Evolutionary conservation across 2,888 invertebrate species (phyloP), one percentile per base, ranked within the genome.

Genomic region (Entomobrya proxima): DNA sequence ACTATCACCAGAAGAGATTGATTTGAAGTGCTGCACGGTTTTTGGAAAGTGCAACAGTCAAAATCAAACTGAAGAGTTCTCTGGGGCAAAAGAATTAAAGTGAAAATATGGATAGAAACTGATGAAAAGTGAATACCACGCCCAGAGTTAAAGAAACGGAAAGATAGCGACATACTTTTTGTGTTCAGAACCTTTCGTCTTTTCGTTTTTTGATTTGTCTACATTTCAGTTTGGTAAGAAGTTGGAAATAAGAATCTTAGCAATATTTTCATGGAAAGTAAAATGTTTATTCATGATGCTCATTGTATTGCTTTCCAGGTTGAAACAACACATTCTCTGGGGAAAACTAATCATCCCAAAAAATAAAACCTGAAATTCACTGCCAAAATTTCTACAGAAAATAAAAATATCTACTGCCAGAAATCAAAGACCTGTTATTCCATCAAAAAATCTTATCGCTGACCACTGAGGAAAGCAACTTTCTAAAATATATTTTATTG

Each of bases 1-100:
- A 37, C 9, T 18, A 7, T 11, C 24, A 61, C 58, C 37, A 30
- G 40, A 40, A 61, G 80, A 80, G 72, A 80, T 80, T 79, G 77
- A 77, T 44, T n/a, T 69, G 55, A 80, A 72, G 80, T 72, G 80
- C 58, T 80, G 80, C 74, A 75, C 52, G 50, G 50, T 21, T 7
- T 11, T 11, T 15, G 44, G 44, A 72, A 18, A 47, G 74, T 52
- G 74, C 74, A 75, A 75, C 74, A 75, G 74, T 75, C 74, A 75
- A 40, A 40, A 40, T 11, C 44, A 15, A 7, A n/a, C n/a, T n/a
- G n/a, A n/a, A n/a, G n/a, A n/a, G n/a, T n/a, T n/a, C n/a, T n/a
- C n/a, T n/a, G n/a, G n/a, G n/a, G n/a, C n/a, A n/a, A n/a, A n/a
- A n/a, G n/a, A n/a, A n/a, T n/a, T n/a, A n/a, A n/a, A n/a, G n/a